These are phyloP conservation scores for Phrynocephalus guinanensis DNA, from an alignment of 2,797 vertebrate genomes.

Conservation along the genomic window DNA sequence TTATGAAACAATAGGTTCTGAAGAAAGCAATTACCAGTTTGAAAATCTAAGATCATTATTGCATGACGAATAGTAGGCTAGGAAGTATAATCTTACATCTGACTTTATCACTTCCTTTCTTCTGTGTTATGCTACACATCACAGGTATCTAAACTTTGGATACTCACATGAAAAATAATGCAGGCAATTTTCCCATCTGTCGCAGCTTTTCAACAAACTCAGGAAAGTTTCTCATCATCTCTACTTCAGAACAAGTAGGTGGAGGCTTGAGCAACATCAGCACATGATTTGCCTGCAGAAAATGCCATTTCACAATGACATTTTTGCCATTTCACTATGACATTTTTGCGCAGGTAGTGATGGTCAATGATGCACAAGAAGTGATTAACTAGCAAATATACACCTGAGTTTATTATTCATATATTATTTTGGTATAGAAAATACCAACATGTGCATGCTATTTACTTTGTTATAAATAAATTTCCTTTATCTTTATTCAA, in stretches of 20 bases:
- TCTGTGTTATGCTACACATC: not conserved
- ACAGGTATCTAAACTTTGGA: not conserved
- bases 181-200: constrained; percentile 69
- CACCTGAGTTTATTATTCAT: not conserved
- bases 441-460: too few relatives aligned
- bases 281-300: constrained; percentile 55
- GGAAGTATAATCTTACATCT: too few relatives aligned
- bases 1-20: too few relatives aligned
- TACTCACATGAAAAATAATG: constrained; percentile 74
- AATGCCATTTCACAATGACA: not conserved
- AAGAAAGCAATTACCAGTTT: too few relatives aligned
- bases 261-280: constrained; percentile 51
- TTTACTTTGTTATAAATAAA: too few relatives aligned
- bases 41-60: too few relatives aligned
- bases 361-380: too few relatives aligned
- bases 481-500: too few relatives aligned
- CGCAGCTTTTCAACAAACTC: constrained; percentile 68
- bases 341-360: not conserved
- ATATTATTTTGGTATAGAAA: not conserved
- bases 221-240: constrained; percentile 47
- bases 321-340: not conserved
- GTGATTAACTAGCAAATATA: too few relatives aligned
- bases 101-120: too few relatives aligned
- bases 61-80: too few relatives aligned
- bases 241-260: constrained; percentile 5